These are phyloP conservation scores for Tinea pellionella DNA, from an alignment of 2,888 invertebrate genomes.

Conservation along the genomic window DNA sequence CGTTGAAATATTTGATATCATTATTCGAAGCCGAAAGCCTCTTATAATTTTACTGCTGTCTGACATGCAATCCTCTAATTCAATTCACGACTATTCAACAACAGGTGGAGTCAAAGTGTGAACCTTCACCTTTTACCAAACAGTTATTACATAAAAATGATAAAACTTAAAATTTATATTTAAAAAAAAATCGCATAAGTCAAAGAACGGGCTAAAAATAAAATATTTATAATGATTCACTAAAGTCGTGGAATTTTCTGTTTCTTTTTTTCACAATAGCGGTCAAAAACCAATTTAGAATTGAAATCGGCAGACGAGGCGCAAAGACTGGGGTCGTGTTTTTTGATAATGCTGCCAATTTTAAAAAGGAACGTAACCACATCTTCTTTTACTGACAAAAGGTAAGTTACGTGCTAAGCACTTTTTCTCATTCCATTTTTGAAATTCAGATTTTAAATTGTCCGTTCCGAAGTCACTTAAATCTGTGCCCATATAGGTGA, in stretches of 20 bases:
- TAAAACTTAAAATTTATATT: not conserved
- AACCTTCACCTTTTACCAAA: not conserved
- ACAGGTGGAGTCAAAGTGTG: conserved; percentile 31
- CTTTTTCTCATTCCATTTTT: conserved; percentile 6
- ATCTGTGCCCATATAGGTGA: not conserved
- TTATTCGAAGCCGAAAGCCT: conserved; percentile 44
- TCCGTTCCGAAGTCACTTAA: not conserved
- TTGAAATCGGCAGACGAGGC: conserved; percentile 34
- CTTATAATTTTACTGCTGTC: conserved; percentile 47
- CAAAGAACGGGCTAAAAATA: not conserved
- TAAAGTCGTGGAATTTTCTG: not conserved
- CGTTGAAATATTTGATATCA: conserved; percentile 64
- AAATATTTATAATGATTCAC: not conserved
- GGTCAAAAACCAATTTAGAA: conserved; percentile 10
- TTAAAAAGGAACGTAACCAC: conserved; percentile 28
- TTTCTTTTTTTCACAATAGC: conserved; percentile 1
- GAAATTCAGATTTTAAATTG: conserved; percentile 9
- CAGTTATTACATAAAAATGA: not conserved
- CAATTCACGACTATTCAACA: conserved; percentile 39
- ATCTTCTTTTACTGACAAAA: conserved; percentile 21
- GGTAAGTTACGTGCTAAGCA: conserved; percentile 12
- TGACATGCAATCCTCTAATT: conserved; percentile 63
- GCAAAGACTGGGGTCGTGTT: conserved; percentile 42
- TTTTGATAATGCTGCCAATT: conserved; percentile 50
- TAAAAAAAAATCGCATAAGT: not conserved